Conservation (phyloP, 2,797 vertebrate genomes). For the Nannoperca obscura region DNA sequence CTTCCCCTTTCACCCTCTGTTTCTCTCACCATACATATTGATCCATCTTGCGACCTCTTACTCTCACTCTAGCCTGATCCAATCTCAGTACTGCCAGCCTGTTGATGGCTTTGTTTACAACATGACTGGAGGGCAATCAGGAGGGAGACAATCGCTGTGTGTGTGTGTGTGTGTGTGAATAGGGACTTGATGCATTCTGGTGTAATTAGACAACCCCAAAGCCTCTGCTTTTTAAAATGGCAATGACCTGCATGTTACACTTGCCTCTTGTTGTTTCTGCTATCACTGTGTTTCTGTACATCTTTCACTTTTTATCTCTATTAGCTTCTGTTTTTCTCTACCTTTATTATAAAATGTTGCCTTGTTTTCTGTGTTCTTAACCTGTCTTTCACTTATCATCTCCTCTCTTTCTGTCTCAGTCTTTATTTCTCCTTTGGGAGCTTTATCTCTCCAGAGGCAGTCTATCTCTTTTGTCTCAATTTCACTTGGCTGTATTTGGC, state of each 20-base stretch:
- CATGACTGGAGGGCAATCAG: constrained; percentile 50
- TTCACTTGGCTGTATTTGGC: constrained; percentile 22
- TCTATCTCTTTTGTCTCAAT: constrained; percentile 14
- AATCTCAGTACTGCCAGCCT: constrained; percentile 57
- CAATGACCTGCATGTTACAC: neutral
- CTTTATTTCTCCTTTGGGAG: neutral
- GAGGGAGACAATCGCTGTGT: constrained; percentile 22
- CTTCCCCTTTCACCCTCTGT: neutral
- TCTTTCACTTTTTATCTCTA: neutral
- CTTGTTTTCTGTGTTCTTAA: neutral
- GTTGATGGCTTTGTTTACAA: constrained; percentile 66
- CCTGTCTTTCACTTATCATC: neutral
- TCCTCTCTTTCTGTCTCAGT: neutral
- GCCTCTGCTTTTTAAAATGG: constrained; percentile 27
- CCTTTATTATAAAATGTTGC: neutral
- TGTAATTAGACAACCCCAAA: constrained; percentile 38
- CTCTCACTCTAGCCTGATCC: constrained; percentile 40
- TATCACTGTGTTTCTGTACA: neutral
- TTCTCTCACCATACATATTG: constrained; percentile 50
- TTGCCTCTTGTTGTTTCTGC: neutral
- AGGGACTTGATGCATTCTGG: constrained; percentile 30
- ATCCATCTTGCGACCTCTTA: constrained; percentile 40
- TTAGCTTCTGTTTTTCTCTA: neutral
- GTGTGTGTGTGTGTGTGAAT: constrained; percentile 14
- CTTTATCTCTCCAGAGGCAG: neutral